Base-by-base conservation (phyloP, 2,797 vertebrate genomes). In the Pogonophryne albipinna region DNA sequence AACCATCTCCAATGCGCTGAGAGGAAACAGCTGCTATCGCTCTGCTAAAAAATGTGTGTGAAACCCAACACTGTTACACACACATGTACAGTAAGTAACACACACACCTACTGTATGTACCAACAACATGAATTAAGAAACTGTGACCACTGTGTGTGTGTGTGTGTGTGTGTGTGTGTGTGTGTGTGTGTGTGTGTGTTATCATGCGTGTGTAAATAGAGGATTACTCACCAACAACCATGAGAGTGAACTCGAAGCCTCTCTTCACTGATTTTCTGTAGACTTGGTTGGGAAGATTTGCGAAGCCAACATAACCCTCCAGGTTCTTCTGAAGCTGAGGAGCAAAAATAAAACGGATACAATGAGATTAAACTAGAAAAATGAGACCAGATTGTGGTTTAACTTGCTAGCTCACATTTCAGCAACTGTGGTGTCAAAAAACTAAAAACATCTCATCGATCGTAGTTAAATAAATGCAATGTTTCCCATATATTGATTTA, bases 301-400 rank as follows among this genome's bases (percentile, higher is more conserved):
- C 97, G 87, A 99, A 99, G 58, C 98, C 98, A 94, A 99, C 98
- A 64, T 99, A 99, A 83, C 97, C 97, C 91, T 99, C 97, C 94
- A 98, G 96, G 93, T 97, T 97, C 93, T 98, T 99, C 96, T 95
- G 97, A 97, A 97, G 97, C 97, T 99, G 90, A 76, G 91, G 81
- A 89, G 4, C 58, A n/a, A 63, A 64, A 86, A 75, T 42, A 83
- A 84, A n/a, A n/a, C n/a, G n/a, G n/a, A 34, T 73, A 6, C 72
- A 78, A 73, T 71, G 76, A 77, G 41, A 76, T n/a, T 11, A 2
- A 1, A 38, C 6, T 19, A 51, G 38, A 55, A 63, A 46, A 34
- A 73, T 34, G 12, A 53, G 20, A 3, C 49, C 16, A 50, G 50
- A 42, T 5, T 58, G 45, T 10, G 38, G 42, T 13, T 19, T 0